Percentiles rank a stretch among this genome's conserved stretches.
phyloP scores from a whole-genome alignment of 2,888 invertebrate genomes.

The Leptopterna dolabrata region DNA sequence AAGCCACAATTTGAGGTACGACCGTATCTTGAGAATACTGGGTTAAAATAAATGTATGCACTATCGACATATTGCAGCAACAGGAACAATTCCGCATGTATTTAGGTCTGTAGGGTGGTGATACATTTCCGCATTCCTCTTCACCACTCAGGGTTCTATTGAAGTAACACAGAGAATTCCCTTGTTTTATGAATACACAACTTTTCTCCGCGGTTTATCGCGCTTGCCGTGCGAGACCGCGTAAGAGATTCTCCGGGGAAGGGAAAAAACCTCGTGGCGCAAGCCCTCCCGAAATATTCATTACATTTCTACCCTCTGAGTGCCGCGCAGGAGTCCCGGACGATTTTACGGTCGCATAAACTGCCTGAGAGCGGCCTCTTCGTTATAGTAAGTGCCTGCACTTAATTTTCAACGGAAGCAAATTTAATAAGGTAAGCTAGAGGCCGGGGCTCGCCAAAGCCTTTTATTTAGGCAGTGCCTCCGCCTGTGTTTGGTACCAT shows the following conservation, averaged over 20 bases:
- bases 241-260: slow-evolving; percentile 12
- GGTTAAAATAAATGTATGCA: too few relatives aligned
- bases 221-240: not conserved
- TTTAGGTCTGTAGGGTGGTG: too few relatives aligned
- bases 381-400: slow-evolving; percentile 47
- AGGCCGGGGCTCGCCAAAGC: not conserved
- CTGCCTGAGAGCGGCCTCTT: slow-evolving; percentile 25
- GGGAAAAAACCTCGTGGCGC: not conserved
- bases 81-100: too few relatives aligned
- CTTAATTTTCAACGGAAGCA: slow-evolving; percentile 36
- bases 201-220: slow-evolving; percentile 6
- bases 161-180: not conserved
- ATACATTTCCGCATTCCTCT: too few relatives aligned
- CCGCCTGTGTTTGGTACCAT: not conserved
- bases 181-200: not conserved
- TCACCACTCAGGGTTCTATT: not conserved
- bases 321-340: slow-evolving; percentile 5
- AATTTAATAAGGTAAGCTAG: slow-evolving; percentile 36
- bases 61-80: too few relatives aligned
- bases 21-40: too few relatives aligned
- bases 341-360: slow-evolving; percentile 47
- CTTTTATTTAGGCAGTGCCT: not conserved
- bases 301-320: not conserved
- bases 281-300: slow-evolving; percentile 32
- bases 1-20: too few relatives aligned